Percentiles rank a stretch among this genome's conserved stretches.
These are phyloP conservation scores for Apteryx owenii DNA, from an alignment of 2,113 vertebrate species.

Conservation along the genomic window DNA sequence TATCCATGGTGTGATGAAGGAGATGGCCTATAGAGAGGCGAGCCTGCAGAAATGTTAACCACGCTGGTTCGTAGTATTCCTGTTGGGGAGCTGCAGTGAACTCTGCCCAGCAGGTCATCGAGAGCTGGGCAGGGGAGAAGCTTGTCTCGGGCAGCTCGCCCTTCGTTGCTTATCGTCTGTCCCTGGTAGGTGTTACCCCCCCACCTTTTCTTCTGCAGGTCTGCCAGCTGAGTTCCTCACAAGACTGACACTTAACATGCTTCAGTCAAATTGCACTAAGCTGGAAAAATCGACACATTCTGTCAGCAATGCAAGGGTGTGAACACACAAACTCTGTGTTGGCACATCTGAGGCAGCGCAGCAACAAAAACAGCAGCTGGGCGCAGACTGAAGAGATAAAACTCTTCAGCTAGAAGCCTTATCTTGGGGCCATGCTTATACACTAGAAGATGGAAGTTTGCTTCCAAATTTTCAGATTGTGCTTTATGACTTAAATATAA, in stretches of 20 bases:
- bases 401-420: not conserved
- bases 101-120: not conserved
- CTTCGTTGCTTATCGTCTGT: not conserved
- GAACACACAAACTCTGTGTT: not conserved
- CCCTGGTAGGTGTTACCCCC: not conserved
- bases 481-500: not conserved
- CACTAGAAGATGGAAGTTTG: not conserved
- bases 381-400: not conserved
- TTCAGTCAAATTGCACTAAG: not conserved
- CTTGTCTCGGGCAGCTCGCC: not conserved
- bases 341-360: not conserved
- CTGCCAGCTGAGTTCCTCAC: not conserved
- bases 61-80: not conserved
- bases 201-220: not conserved
- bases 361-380: not conserved
- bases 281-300: not conserved
- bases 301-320: not conserved
- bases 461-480: not conserved
- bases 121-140: not conserved
- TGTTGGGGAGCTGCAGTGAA: not conserved
- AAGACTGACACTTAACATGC: not conserved
- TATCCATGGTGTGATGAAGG: not conserved
- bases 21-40: not conserved
- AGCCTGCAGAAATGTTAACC: not conserved
- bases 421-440: not conserved